These are phyloP conservation scores for Troides helena DNA, from an alignment of 2,888 invertebrate species.

Conservation along the genomic window DNA sequence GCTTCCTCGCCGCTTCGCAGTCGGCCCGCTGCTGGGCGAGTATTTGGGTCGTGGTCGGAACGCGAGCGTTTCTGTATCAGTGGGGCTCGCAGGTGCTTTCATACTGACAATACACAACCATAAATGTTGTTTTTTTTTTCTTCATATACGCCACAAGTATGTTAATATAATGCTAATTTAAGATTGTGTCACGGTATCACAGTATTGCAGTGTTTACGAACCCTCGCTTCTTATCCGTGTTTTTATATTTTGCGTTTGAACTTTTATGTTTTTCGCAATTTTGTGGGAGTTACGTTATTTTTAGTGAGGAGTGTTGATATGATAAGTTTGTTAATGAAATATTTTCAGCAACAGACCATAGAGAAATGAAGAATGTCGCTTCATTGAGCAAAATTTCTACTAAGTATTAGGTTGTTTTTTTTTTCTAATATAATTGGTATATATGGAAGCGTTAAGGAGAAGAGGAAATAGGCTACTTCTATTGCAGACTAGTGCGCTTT, in stretches of 20 bases:
- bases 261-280: background rate
- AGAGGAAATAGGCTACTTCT: too few relatives aligned
- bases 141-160: conserved; percentile 10
- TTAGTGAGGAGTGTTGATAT: too few relatives aligned
- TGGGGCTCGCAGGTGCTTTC: conserved; percentile 31
- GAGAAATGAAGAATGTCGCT: too few relatives aligned
- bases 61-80: conserved; percentile 38
- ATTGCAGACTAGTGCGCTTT: too few relatives aligned
- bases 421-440: too few relatives aligned
- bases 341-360: too few relatives aligned
- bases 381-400: too few relatives aligned
- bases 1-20: conserved; percentile 68
- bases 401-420: too few relatives aligned
- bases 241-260: conserved; percentile 3
- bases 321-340: too few relatives aligned
- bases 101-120: conserved; percentile 23
- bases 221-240: conserved; percentile 1
- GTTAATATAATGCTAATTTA: conserved; percentile 29
- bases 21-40: conserved; percentile 55
- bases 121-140: conserved; percentile 16
- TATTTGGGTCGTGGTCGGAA: conserved; percentile 63
- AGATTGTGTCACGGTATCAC: conserved; percentile 19
- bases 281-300: background rate
- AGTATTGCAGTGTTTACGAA: conserved; percentile 13
- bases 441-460: too few relatives aligned